Conservation (phyloP, 2,797 vertebrate genomes). For the Muraenolepis orangiensis region DNA sequence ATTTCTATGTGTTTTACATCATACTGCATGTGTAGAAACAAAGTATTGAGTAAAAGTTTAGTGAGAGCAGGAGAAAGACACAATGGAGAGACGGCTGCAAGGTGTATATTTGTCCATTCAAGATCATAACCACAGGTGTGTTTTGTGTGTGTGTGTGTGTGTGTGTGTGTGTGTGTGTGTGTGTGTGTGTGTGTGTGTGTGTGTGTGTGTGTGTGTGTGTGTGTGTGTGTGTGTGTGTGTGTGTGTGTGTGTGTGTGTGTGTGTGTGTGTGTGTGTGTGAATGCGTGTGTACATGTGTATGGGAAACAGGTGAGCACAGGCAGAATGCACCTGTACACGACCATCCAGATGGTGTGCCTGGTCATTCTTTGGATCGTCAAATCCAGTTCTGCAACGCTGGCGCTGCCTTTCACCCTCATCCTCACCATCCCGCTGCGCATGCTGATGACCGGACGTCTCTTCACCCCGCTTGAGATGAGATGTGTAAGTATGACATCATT, state of each 20-base stretch:
- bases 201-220: not conserved
- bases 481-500: too few species aligned
- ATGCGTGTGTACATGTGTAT: not conserved
- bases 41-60: not conserved
- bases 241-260: not conserved
- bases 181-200: not conserved
- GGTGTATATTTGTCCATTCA: too few species aligned
- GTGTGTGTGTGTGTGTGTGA: not conserved
- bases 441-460: conserved; percentile 81
- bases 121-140: not conserved
- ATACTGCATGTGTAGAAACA: not conserved
- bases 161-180: not conserved
- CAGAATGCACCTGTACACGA: conserved; percentile 93
- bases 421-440: conserved; percentile 91
- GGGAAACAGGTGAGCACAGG: conserved; percentile 85
- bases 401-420: conserved; percentile 91
- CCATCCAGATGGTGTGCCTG: conserved; percentile 82
- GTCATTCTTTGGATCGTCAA: conserved; percentile 84
- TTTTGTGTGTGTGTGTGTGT: not conserved
- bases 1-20: too few species aligned
- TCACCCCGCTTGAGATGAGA: conserved; percentile 85
- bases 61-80: not conserved
- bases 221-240: too few species aligned
- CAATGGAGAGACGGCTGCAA: too few species aligned
- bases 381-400: conserved; percentile 79